Evolutionary conservation across 2,113 vertebrate species (phyloP).

Genomic region (Piprites chloris): DNA sequence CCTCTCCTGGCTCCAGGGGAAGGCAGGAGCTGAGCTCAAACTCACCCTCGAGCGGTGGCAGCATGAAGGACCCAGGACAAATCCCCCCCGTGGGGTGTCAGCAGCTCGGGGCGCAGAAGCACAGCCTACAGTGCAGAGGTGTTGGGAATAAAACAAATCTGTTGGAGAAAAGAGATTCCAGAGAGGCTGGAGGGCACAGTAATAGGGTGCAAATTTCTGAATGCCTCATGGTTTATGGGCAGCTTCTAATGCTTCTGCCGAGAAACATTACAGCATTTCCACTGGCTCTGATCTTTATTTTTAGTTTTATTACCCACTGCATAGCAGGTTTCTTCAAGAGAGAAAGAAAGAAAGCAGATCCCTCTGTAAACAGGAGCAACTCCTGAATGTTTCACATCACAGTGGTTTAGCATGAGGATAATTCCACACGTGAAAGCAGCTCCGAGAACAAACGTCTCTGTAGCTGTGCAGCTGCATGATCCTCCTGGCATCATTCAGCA

Average conservation of each 20-base stretch:
- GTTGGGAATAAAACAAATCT: neutral
- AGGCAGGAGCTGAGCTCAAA: neutral
- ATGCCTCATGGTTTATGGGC: constrained; percentile 61
- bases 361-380: constrained; percentile 68
- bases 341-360: constrained; percentile 75
- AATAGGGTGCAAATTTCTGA: constrained; percentile 71
- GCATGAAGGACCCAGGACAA: neutral
- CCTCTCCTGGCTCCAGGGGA: neutral
- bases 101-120: neutral
- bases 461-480: neutral
- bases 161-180: neutral
- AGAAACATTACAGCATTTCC: constrained; percentile 71
- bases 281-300: constrained; percentile 75
- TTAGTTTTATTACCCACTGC: constrained; percentile 69
- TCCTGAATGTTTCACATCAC: constrained; percentile 11
- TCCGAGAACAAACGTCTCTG: neutral
- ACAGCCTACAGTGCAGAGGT: neutral
- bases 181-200: constrained; percentile 22
- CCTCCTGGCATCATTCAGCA: neutral
- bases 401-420: constrained; percentile 4
- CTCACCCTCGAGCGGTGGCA: neutral
- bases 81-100: neutral
- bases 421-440: neutral
- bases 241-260: constrained; percentile 69
- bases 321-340: constrained; percentile 70